Base-by-base conservation (phyloP, 2,797 vertebrate genomes). In the Carduelis carduelis region DNA sequence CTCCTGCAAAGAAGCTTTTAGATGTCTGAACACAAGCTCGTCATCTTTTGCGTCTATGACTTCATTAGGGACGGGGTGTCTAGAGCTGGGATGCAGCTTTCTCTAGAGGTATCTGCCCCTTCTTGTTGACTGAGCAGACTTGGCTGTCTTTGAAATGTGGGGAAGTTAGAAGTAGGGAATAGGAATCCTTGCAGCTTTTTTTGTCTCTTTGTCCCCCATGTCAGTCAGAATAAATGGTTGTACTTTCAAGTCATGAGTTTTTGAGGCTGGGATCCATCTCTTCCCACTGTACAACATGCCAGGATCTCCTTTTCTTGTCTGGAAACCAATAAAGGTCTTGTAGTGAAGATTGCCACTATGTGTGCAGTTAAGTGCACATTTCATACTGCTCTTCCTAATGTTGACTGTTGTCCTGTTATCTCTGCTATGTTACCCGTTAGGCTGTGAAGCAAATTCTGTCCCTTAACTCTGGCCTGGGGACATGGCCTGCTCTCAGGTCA, bases 381-480 rank as follows among this genome's bases (percentile, higher is more conserved):
- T 85, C 19, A 37, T 71, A 32, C n/a, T 78, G 2, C 22, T 61
- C 50, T 80, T 70, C 12, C 0, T 70, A 18, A 13, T 4, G 19
- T 8, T 92, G 76, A 17, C 35, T 8, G 3, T 57, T 77, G 61
- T 78, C 15, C 69, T 89, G 55, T 89, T 92, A 77, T 46, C 61
- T 93, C 43, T 35, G 24, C 16, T 84, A 4, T 44, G 43, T 84
- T 89, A 78, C 71, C 89, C 41, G 69, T 96, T 96, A 94, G 82
- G n/a, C 82, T 64, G 64, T 3, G 7, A 49, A 93, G 46, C 49
- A 90, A 82, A 83, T 78, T 81, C 46, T 81, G 3, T 87, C 57
- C 68, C 28, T 61, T 91, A 78, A 32, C 81, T 81, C 28, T 95
- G 85, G 83, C 95, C 94, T 72, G 94, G 63, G 91, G 91, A 93